These are phyloP conservation scores for Colletes collaris DNA, from an alignment of 2,888 invertebrate species.

Conservation along the genomic window DNA sequence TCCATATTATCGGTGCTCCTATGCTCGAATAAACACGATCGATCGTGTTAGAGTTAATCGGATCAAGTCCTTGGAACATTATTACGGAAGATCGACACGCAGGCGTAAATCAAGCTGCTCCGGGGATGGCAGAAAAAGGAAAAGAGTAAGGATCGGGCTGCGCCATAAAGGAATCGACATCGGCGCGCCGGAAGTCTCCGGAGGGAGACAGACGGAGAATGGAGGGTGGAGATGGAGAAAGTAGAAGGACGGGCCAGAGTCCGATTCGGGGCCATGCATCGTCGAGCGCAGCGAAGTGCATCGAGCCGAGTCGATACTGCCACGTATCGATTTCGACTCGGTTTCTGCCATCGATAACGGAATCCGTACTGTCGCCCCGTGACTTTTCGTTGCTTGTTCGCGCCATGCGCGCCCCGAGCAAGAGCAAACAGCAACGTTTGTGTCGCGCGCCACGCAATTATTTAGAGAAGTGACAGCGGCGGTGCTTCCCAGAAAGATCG, in stretches of 20 bases:
- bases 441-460: slow-evolving; percentile 16
- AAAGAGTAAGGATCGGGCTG: slow-evolving; percentile 29
- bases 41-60: too few relatives aligned
- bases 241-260: slow-evolving; percentile 26
- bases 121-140: slow-evolving; percentile 7
- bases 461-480: neutral
- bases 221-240: slow-evolving; percentile 1
- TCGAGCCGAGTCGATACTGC: slow-evolving; percentile 60
- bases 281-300: slow-evolving; percentile 61
- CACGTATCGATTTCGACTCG: slow-evolving; percentile 63
- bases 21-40: slow-evolving; percentile 19
- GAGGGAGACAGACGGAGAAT: neutral
- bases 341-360: slow-evolving; percentile 61
- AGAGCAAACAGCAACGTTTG: slow-evolving; percentile 13
- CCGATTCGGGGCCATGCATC: slow-evolving; percentile 56
- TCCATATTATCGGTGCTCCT: slow-evolving; percentile 24
- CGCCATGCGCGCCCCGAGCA: neutral
- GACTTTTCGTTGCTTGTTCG: slow-evolving; percentile 42
- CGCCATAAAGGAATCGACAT: slow-evolving; percentile 35
- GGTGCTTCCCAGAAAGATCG: neutral
- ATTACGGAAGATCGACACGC: slow-evolving; percentile 40
- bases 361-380: slow-evolving; percentile 41
- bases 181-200: neutral
- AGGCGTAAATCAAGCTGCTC: slow-evolving; percentile 42
- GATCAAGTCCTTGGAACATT: slow-evolving; percentile 17